A percentile compares a stretch with the other conserved stretches of the same genome.
phyloP scores from a whole-genome alignment of 2,888 invertebrate genomes.

The Eristalinus sepulchralis region DNA sequence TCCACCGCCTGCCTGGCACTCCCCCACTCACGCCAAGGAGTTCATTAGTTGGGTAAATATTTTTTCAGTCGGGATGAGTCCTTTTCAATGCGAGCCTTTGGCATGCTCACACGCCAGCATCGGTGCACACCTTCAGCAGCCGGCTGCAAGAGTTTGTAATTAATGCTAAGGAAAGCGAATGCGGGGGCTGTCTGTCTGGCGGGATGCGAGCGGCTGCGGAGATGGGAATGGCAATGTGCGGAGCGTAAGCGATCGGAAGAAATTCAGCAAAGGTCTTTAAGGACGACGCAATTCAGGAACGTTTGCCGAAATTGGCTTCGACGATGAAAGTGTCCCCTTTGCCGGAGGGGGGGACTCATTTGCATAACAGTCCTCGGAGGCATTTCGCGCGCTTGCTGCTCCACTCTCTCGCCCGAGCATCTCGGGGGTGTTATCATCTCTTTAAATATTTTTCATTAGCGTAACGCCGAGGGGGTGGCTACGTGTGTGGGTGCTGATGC shows the following conservation, averaged over 20 bases:
- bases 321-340: conserved; percentile 46
- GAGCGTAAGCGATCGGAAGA: conserved; percentile 40
- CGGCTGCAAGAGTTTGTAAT: conserved; percentile 58
- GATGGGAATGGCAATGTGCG: background rate
- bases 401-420: background rate
- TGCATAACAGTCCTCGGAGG: conserved; percentile 43
- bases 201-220: background rate
- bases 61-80: conserved; percentile 60
- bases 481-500: conserved; percentile 1
- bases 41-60: conserved; percentile 71
- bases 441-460: conserved; percentile 53
- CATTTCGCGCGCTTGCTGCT: conserved; percentile 4
- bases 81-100: conserved; percentile 39
- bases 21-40: conserved; percentile 32
- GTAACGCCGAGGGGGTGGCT: background rate
- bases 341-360: conserved; percentile 22
- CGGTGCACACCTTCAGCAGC: conserved; percentile 34
- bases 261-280: conserved; percentile 15
- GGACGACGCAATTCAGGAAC: conserved; percentile 42
- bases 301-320: conserved; percentile 47
- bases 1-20: conserved; percentile 2
- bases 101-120: conserved; percentile 18
- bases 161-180: conserved; percentile 40
- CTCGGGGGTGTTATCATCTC: conserved; percentile 49
- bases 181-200: conserved; percentile 1